Evolutionary conservation across 2,113 vertebrate species (phyloP), one percentile per base, ranked within the genome.

Genomic region (Kobus ellipsiprymnus): DNA sequence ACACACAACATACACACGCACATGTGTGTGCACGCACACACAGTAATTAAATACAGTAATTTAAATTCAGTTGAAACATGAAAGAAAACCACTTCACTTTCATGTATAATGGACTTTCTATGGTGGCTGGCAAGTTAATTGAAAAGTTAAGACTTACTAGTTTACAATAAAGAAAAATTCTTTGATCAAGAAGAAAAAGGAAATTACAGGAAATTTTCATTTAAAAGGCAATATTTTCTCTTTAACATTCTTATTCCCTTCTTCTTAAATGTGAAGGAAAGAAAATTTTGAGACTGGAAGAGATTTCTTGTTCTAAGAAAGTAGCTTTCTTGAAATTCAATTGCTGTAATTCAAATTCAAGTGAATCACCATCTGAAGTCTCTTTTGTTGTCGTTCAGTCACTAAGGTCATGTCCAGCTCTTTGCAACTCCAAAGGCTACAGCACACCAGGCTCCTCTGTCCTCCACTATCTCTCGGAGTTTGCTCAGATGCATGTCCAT

Each of bases 21-120:
- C 40, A 40, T 40, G 40, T 40, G 40, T 40, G 40, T 40, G 40
- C 40, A 77, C 36, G 2, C 3, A 90, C 57, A 59, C 23, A 27
- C 23, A 59, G 13, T 62, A 62, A 60, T 60, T 29, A 33, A 88
- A 59, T 27, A 87, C 5, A 85, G 16, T 93, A 83, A 90, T 94
- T 96, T 87, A 94, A 94, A 93, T 85, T 88, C 64, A 88, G 83
- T 52, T 91, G 80, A 97, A 95, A 92, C 46, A 85, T 91, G 33
- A 97, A 97, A 96, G 52, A 54, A 95, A 96, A 90, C 88, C 88
- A 93, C 62, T 89, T 92, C 46, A 23, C 67, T 95, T 95, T 97
- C 88, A 92, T 94, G 74, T 89, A 29, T 83, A 96, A 89, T 55
- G 30, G 84, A 90, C 36, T 92, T 94, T 55, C 57, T 62, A 59